These are phyloP conservation scores for Noturus placidus DNA, from an alignment of 2,113 vertebrate genomes.

Conservation along the genomic window DNA sequence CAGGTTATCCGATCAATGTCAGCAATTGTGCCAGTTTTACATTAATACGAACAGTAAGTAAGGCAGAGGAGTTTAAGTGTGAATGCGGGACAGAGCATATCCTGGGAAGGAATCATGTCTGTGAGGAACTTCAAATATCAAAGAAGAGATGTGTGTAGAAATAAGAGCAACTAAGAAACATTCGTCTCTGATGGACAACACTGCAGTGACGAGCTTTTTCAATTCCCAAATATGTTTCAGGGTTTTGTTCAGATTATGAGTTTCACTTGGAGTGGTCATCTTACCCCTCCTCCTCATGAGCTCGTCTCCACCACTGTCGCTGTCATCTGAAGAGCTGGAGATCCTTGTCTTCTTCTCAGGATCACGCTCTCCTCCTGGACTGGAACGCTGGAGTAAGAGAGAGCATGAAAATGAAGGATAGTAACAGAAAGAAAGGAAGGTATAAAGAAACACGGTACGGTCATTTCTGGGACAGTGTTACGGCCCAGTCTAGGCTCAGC, in stretches of 20 bases:
- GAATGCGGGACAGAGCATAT: not conserved
- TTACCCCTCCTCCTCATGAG: constrained; percentile 16
- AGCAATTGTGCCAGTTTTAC: not conserved
- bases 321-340: constrained; percentile 47
- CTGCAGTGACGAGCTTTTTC: no score
- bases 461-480: not conserved
- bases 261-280: not conserved
- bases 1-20: not conserved
- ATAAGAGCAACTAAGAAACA: not conserved
- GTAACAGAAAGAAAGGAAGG: not conserved
- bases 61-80: not conserved
- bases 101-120: not conserved
- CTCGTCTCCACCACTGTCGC: constrained; percentile 21
- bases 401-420: not conserved
- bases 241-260: no score
- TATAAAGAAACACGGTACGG: not conserved
- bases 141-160: not conserved
- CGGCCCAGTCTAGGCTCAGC: no score
- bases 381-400: constrained; percentile 43
- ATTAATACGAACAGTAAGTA: not conserved
- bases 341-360: constrained; percentile 35
- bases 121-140: not conserved
- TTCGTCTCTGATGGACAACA: no score
- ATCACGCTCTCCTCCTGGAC: constrained; percentile 22
- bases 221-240: no score